These are phyloP conservation scores for Ginglymostoma cirratum DNA, from an alignment of 2,113 vertebrate genomes.

Conservation along the genomic window DNA sequence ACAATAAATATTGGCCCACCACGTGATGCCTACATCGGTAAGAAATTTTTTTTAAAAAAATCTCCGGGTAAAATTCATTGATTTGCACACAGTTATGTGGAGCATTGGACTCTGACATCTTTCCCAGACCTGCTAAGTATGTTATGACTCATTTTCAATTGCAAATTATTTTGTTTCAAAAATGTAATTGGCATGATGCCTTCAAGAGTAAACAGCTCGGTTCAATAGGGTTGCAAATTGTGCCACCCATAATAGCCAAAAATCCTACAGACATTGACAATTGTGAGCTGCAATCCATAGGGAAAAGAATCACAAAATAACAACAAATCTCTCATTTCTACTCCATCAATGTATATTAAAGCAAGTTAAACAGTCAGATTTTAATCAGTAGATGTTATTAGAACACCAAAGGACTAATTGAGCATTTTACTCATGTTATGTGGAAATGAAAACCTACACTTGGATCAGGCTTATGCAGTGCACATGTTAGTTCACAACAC, in stretches of 20 bases:
- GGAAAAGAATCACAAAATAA: not conserved
- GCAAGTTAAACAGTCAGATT: not conserved
- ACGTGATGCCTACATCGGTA: no score
- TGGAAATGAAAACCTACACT: not conserved
- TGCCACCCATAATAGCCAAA: not conserved
- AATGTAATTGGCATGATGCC: not conserved
- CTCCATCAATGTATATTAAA: not conserved
- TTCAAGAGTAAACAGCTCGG: not conserved
- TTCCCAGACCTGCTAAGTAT: not conserved
- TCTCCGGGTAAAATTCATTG: constrained; percentile 30
- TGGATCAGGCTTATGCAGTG: not conserved
- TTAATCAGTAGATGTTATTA: not conserved
- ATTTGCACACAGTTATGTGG: constrained; percentile 39
- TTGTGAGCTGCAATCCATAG: not conserved
- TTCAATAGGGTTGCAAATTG: not conserved
- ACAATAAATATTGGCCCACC: no score
- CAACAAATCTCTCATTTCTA: not conserved
- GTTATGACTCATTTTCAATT: not conserved
- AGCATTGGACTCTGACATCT: not conserved
- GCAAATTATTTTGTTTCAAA: not conserved
- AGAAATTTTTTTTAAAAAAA: no score
- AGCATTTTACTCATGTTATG: not conserved
- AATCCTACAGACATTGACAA: not conserved
- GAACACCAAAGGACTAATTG: not conserved
- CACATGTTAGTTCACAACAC: no score